Evolutionary conservation across 2,888 invertebrate genomes (phyloP).

Genomic region (Antheraea assamensis): DNA sequence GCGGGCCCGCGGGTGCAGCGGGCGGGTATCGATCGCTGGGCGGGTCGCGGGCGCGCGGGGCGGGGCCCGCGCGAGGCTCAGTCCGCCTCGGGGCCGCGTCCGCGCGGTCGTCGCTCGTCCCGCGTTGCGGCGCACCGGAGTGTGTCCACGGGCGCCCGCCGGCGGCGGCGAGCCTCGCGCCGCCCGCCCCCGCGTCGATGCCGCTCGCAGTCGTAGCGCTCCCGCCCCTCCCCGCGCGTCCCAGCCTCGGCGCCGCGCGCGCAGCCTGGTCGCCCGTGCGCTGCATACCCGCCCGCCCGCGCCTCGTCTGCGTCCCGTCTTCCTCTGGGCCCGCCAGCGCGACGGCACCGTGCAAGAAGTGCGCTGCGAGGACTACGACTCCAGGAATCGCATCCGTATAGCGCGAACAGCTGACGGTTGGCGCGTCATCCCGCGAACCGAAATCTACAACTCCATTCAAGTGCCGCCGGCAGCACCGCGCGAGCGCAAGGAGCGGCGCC

Average conservation of each 20-base stretch:
- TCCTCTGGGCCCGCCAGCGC: conserved; percentile 91
- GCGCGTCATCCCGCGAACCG: conserved; percentile 91
- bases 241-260: conserved; percentile 77
- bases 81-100: conserved; percentile 78
- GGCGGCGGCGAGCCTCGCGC: conserved; percentile 80
- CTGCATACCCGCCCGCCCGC: conserved; percentile 49
- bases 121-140: conserved; percentile 74
- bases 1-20: conserved; percentile 67
- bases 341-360: conserved; percentile 92
- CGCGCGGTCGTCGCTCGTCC: conserved; percentile 77
- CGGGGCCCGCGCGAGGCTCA: conserved; percentile 63
- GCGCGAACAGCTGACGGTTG: conserved; percentile 91
- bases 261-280: conserved; percentile 63
- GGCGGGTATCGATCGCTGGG: conserved; percentile 70
- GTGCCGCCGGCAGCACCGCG: conserved; percentile 52
- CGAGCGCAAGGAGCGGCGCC: conserved; percentile 38
- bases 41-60: conserved; percentile 60
- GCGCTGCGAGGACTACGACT: conserved; percentile 93
- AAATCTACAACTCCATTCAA: conserved; percentile 79
- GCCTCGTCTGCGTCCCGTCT: conserved; percentile 90
- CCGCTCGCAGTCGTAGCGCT: conserved; percentile 59
- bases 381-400: conserved; percentile 90
- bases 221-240: conserved; percentile 57
- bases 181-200: conserved; percentile 81
- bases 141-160: conserved; percentile 74